These are phyloP conservation scores for Furcifer pardalis DNA, from an alignment of 2,797 vertebrate genomes.

Conservation along the genomic window DNA sequence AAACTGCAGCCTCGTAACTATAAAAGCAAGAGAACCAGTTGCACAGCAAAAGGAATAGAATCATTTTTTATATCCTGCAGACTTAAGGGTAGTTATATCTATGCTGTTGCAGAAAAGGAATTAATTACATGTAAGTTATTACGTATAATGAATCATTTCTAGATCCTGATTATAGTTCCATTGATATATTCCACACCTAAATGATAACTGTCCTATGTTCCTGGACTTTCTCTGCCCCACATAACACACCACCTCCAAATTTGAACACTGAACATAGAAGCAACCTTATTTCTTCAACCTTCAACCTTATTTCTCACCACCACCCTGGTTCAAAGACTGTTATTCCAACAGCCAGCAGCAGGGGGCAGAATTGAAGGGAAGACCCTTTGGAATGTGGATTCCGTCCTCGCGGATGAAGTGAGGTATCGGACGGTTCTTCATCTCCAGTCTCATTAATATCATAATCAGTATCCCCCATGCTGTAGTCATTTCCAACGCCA, in stretches of 20 bases:
- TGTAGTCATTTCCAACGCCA: not conserved
- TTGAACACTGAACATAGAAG: not conserved
- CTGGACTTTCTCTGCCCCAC: not conserved
- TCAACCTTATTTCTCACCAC: not conserved
- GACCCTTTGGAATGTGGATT: not conserved
- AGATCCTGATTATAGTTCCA: too few relatives aligned
- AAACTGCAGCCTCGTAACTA: too few relatives aligned
- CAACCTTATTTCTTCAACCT: not conserved
- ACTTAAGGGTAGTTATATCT: too few relatives aligned
- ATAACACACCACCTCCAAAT: not conserved
- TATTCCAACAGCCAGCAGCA: not conserved
- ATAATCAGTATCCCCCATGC: not conserved
- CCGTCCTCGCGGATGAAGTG: rapidly evolving
- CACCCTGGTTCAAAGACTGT: not conserved
- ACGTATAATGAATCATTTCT: too few relatives aligned
- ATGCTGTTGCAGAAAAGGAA: too few relatives aligned
- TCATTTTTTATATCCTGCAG: too few relatives aligned
- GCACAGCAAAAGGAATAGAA: too few relatives aligned
- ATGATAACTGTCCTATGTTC: not conserved
- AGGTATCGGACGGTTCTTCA: rapidly evolving
- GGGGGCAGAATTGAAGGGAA: too few relatives aligned
- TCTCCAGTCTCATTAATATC: not conserved
- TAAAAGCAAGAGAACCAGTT: too few relatives aligned
- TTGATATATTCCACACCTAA: too few relatives aligned
- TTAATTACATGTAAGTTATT: too few relatives aligned